Base-by-base conservation (phyloP, 2,113 vertebrate genomes). In the Miniopterus natalensis region DNA sequence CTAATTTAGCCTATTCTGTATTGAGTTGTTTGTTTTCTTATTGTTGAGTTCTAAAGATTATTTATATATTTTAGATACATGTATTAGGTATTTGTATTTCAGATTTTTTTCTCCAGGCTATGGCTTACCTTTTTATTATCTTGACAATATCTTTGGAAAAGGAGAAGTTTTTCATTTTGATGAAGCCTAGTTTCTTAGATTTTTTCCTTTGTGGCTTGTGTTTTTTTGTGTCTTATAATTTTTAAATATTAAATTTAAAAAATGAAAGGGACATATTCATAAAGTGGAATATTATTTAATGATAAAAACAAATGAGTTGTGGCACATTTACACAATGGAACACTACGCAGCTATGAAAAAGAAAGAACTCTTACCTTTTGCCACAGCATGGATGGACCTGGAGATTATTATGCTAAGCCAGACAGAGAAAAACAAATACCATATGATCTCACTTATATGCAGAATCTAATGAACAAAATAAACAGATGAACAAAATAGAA, bases 161-260 rank as follows among this genome's bases (percentile, higher is more conserved):
- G 31, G 23, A 59, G n/a, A 75, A 47, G 5, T 77, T 71, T 83
- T 71, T 17, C 61, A 55, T 70, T 84, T 88, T 75, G 68, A 77
- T 53, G 36, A 92, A 75, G 15, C 61, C 8, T 49, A 84, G 31
- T 65, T 85, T 86, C 40, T 81, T 70, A 31, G 13, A 53, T 31
- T 74, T 93, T 93, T 90, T 53, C 31, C 27, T 55, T 80, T 70
- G 29, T 88, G 8, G 17, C 29, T 13, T 84, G 10, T 51, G 31
- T 25, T 27, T 80, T 92, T 92, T 84, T 40, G 20, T 55, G 7
- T 94, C 59, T 81, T 57, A 18, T 8, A 21, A 70, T 61, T 89
- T 90, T 74, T 49, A 42, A 80, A 49, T 80, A n/a, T 80, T 86
- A 71, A 80, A 93, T 42, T 74, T 78, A 45, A 61, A 63, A 63